Percentiles rank a stretch among this genome's conserved stretches.
phyloP scores from a whole-genome alignment of 2,888 invertebrate species.

The Labia minor region DNA sequence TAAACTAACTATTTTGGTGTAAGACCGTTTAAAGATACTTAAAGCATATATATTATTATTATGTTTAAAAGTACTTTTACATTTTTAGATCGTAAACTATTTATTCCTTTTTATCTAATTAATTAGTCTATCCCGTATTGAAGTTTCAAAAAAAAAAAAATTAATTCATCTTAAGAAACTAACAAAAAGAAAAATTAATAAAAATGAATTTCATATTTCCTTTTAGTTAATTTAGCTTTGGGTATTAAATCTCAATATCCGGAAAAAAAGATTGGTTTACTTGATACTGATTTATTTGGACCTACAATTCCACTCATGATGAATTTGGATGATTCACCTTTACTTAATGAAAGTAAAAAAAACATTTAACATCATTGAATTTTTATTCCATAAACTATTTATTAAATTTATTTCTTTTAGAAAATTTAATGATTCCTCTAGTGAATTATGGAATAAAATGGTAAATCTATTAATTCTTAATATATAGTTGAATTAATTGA shows the following conservation, averaged over 20 bases:
- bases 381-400: not conserved
- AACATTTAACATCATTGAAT: not conserved
- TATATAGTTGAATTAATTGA: not conserved
- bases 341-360: constrained; percentile 50
- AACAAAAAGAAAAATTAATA: too few relatives aligned
- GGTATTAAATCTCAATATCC: constrained; percentile 58
- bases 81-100: too few relatives aligned
- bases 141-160: too few relatives aligned
- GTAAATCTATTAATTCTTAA: constrained; percentile 42
- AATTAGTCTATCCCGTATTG: too few relatives aligned
- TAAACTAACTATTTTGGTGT: too few relatives aligned
- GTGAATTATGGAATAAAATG: constrained; percentile 89
- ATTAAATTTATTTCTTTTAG: constrained; percentile 31
- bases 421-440: constrained; percentile 75
- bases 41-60: too few relatives aligned
- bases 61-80: too few relatives aligned
- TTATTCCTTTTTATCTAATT: too few relatives aligned
- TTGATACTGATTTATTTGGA: constrained; percentile 93
- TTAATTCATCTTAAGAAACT: too few relatives aligned
- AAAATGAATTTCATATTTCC: too few relatives aligned
- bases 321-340: constrained; percentile 76
- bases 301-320: constrained; percentile 91
- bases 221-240: constrained; percentile 71
- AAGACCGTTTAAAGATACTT: too few relatives aligned
- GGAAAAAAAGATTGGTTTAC: constrained; percentile 61